Evolutionary conservation across 2,888 invertebrate genomes (phyloP).

Genomic region (Scaeva pyrastri): DNA sequence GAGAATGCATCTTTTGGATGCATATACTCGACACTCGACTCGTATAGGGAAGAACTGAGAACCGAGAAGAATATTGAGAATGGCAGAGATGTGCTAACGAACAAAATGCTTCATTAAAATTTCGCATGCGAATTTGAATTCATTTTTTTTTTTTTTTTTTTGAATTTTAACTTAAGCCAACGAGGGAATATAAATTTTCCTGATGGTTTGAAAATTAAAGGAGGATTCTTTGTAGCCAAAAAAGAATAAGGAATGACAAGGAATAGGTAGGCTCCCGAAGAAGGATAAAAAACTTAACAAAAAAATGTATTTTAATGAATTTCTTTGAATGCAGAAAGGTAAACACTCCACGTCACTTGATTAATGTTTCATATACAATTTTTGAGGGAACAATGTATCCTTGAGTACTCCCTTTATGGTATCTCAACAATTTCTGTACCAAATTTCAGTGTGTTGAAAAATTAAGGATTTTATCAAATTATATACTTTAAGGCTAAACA

Average conservation of each 20-base stretch:
- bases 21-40: too few relatives aligned
- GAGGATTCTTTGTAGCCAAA: neutral
- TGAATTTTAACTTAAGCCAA: neutral
- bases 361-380: neutral
- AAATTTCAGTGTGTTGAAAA: too few relatives aligned
- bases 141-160: conserved; percentile 26
- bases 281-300: neutral
- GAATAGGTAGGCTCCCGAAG: neutral
- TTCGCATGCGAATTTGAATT: conserved; percentile 67
- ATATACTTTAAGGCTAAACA: too few relatives aligned
- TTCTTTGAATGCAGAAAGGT: neutral
- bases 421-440: too few relatives aligned
- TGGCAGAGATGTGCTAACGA: conserved; percentile 61
- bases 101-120: conserved; percentile 73
- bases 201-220: conserved; percentile 27
- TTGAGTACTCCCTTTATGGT: too few relatives aligned
- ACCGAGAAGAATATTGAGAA: conserved; percentile 35
- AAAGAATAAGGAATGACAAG: neutral
- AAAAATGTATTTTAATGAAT: neutral
- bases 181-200: conserved; percentile 1
- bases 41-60: too few relatives aligned
- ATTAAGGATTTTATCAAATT: too few relatives aligned
- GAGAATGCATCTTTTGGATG: conserved; percentile 42
- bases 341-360: conserved; percentile 1
- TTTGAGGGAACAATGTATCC: too few relatives aligned